Base-by-base conservation (phyloP, 2,888 invertebrate species). In the Petrolisthes cinctipes region DNA sequence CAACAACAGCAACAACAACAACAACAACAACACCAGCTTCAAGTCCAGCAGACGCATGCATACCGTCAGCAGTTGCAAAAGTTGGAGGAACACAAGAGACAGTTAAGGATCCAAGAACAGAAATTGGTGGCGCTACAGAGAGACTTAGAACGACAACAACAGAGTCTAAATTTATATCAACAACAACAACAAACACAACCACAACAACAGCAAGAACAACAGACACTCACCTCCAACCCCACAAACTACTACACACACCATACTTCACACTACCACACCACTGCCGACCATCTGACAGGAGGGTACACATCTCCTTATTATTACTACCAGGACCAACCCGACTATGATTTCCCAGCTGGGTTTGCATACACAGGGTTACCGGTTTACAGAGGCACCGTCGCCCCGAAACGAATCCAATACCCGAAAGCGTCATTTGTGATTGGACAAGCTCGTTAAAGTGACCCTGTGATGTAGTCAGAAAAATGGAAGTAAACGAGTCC, bases 271-370 rank as follows among this genome's bases (percentile, higher is more conserved):
- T 79, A 57, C 20, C 56, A 7, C 37, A 73, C 66, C 68, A 82
- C 57, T 20, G 78, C 71, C 51, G 57, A 82, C 79, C 80, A 76
- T 14, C 66, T 73, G 54, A 81, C 87, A 0, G 83, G 84, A 9
- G 87, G 87, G 20, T 73, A 80, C 57, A 87, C 87, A 14, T 86
- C 85, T 6, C 89, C 89, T n/a, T 89, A 90, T 71, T 89, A 80
- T 73, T 89, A 83, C 83, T 83, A 83, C 76, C 73, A 82, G 3
- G 66, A 83, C n/a, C 53, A 83, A 11, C 14, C 85, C 51, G 71
- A 89, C 71, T 90, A 85, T 66, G 90, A 89, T 68, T 90, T 90
- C 78, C 90, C 90, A 4, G 90, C 90, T 61, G 90, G 90, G 1
- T 90, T 90, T 80, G 90, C 90, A 14, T 90, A 85, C 78, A 17